Base-by-base conservation (phyloP, 2,888 invertebrate species). In the Sarcophaga subvicina region DNA sequence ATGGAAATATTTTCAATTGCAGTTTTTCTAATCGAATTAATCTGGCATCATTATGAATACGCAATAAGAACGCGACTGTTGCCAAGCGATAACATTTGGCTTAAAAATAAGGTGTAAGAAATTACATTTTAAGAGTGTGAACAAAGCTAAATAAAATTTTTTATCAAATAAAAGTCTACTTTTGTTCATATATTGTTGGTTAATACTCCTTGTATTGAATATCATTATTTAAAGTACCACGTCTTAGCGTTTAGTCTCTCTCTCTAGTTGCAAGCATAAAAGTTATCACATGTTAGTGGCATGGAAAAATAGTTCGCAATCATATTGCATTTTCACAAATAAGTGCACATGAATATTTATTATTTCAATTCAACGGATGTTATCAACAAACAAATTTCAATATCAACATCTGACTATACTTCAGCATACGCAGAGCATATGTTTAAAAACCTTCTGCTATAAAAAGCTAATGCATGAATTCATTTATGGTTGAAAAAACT, bases 1-100 rank as follows among this genome's bases (percentile, higher is more conserved):
- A 77, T 89, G 20, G 86, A 89, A 64, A 69, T 89, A 6, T 69
- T 47, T 5, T 89, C 91, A 2, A 0, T 63, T 45, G 14, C 79
- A 3, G 88, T 90, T 22, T 90, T 86, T n/a, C 1, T 80, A 25
- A 72, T 80, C 12, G 86, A 83, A 69, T n/a, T 72, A 17, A 22
- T 69, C 2, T 80, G 76, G 71, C 25, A 80, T 69, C 71, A 69
- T 6, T 85, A 54, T 59, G 49, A 71, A 12, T 63, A 14, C 22
- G 54, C 54, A 12, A 54, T 54, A 5, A 54, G 17, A 54, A 4
- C 4, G 10, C 12, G 54, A 17, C 4, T 54, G 5, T 54, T 14
- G 17, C 14, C 4, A 12, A 54, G 0, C 12, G 54, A 14, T 14
- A 4, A 14, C 17, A 54, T 54, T 14, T 14, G 54, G 2, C 3